Evolutionary conservation across 1,140 invertebrate species (phyloP).

Genomic region (Dolichoris vasculosae): DNA sequence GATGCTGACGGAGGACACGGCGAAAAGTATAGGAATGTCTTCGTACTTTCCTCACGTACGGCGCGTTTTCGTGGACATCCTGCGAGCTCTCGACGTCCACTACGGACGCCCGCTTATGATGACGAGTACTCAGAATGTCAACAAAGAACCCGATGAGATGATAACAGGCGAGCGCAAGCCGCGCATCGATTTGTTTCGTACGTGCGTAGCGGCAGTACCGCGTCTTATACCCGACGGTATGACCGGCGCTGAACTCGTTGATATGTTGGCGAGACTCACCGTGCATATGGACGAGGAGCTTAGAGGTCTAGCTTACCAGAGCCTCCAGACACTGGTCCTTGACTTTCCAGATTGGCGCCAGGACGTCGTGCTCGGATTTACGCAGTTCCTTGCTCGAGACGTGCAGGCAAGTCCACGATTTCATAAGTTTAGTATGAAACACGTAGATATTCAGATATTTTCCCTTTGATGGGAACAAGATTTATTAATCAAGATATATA

Average conservation of each 20-base stretch:
- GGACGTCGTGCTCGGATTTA: constrained; percentile 94
- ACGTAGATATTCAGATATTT: too few relatives aligned
- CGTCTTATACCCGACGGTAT: constrained; percentile 98
- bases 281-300: constrained; percentile 95
- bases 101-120: constrained; percentile 96
- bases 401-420: constrained; percentile 72
- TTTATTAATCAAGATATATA: too few relatives aligned
- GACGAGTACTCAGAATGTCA: constrained; percentile 96
- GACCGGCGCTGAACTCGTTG: constrained; percentile 93
- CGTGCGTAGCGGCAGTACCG: constrained; percentile 98
- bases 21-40: constrained; percentile 95
- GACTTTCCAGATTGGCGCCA: constrained; percentile 98
- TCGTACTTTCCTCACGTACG: constrained; percentile 96
- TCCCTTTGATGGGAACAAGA: too few relatives aligned
- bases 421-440: too few relatives aligned
- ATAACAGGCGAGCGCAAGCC: constrained; percentile 98
- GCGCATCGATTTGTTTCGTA: constrained; percentile 97
- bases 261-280: constrained; percentile 92
- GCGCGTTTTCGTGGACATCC: constrained; percentile 96
- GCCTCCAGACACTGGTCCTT: constrained; percentile 94
- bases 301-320: constrained; percentile 94
- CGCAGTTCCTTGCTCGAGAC: constrained; percentile 95
- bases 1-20: constrained; percentile 96
- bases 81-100: constrained; percentile 95
- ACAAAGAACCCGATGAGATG: constrained; percentile 97